phyloP scores from a whole-genome alignment of 2,113 vertebrate species.

The Pseudonaja textilis region DNA sequence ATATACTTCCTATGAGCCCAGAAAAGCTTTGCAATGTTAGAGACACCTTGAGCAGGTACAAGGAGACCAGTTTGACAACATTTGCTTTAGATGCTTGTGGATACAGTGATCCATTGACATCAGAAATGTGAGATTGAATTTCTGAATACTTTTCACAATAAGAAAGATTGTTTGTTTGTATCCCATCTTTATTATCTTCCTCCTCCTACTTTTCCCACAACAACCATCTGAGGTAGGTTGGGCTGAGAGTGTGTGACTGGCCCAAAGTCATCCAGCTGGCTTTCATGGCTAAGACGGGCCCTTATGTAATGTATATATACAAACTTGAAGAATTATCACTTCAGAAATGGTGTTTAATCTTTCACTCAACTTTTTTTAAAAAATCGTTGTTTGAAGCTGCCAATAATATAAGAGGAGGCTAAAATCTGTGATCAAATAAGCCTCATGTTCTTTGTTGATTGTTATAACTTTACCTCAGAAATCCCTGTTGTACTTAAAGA shows the following conservation, averaged over 20 bases:
- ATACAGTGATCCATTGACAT: neutral
- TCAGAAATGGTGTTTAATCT: neutral
- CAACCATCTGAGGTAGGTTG: neutral
- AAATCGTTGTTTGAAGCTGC: neutral
- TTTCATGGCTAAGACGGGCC: neutral
- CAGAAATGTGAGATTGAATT: neutral
- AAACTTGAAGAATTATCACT: neutral
- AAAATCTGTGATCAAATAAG: neutral
- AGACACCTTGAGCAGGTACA: neutral
- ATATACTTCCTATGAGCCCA: neutral
- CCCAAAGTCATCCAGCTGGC: neutral
- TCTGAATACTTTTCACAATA: neutral
- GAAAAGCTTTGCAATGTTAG: neutral
- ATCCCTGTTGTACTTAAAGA: neutral
- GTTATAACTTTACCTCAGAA: neutral
- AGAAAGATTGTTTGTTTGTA: neutral
- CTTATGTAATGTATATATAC: neutral
- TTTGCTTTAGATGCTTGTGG: neutral
- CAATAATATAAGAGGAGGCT: neutral
- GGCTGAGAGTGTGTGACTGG: neutral
- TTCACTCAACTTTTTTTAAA: neutral
- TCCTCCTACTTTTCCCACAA: neutral
- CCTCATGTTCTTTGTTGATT: neutral
- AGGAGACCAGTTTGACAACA: neutral
- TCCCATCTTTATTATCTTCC: neutral